phyloP scores from a whole-genome alignment of 2,113 vertebrate species.

The Sebastes schlegelii region DNA sequence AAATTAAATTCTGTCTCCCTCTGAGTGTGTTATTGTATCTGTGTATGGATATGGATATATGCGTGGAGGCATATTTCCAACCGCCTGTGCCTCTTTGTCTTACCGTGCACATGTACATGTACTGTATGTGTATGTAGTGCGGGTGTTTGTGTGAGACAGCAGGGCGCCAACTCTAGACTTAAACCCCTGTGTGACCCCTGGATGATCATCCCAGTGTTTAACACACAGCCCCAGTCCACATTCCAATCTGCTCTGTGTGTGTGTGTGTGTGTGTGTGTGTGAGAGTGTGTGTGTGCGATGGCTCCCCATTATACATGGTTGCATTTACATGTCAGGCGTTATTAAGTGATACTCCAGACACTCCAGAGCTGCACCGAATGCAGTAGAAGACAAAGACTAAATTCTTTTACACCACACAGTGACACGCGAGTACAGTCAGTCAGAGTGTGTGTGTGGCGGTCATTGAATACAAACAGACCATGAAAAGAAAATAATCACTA shows the following conservation, averaged over 20 bases:
- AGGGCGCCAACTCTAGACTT: conserved; percentile 33
- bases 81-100: neutral
- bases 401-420: neutral
- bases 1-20: neutral
- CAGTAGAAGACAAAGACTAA: neutral
- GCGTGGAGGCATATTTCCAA: neutral
- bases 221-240: conserved; percentile 33
- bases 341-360: conserved; percentile 10
- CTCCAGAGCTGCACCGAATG: neutral
- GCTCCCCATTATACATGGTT: conserved; percentile 9
- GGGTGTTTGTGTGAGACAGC: conserved; percentile 25
- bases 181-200: conserved; percentile 42
- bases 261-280: conserved; percentile 8
- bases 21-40: neutral
- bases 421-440: neutral
- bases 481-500: too few relatives aligned
- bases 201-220: conserved; percentile 45
- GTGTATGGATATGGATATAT: neutral
- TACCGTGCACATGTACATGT: neutral
- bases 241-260: conserved; percentile 28
- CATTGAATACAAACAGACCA: neutral
- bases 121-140: neutral
- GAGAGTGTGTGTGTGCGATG: neutral
- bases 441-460: neutral
- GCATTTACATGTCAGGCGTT: conserved; percentile 10